Conservation (phyloP, 2,888 invertebrate species). For the Coremacera marginata region DNA sequence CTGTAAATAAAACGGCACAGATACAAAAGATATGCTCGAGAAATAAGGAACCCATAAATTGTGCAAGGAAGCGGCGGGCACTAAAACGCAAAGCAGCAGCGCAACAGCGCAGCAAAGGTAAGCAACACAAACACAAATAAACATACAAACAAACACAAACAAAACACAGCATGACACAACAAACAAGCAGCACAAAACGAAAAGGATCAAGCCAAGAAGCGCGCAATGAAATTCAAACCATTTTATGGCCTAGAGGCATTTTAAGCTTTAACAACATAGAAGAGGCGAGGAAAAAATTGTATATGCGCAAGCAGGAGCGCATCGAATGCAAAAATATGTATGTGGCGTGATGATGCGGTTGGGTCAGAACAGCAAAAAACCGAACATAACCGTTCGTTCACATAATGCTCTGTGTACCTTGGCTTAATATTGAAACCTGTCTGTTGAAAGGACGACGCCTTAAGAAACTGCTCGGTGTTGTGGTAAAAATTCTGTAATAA, state of each 20-base stretch:
- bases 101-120: background rate
- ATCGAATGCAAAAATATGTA: conserved; percentile 30
- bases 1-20: background rate
- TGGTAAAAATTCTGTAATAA: too few relatives aligned
- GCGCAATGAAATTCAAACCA: conserved; percentile 32
- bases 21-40: conserved; percentile 7
- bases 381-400: too few relatives aligned
- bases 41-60: conserved; percentile 24
- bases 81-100: background rate
- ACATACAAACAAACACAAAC: background rate
- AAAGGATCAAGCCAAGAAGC: background rate
- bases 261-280: conserved; percentile 48
- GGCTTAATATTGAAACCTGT: too few relatives aligned
- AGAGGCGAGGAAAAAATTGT: conserved; percentile 49
- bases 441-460: too few relatives aligned
- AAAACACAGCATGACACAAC: background rate
- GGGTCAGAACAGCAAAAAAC: background rate
- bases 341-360: background rate
- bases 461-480: too few relatives aligned
- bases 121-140: background rate
- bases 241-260: conserved; percentile 51
- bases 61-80: background rate
- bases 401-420: too few relatives aligned
- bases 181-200: background rate
- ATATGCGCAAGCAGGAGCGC: conserved; percentile 45